Evolutionary conservation across 2,797 vertebrate species (phyloP).

Genomic region (Natrix natrix): DNA sequence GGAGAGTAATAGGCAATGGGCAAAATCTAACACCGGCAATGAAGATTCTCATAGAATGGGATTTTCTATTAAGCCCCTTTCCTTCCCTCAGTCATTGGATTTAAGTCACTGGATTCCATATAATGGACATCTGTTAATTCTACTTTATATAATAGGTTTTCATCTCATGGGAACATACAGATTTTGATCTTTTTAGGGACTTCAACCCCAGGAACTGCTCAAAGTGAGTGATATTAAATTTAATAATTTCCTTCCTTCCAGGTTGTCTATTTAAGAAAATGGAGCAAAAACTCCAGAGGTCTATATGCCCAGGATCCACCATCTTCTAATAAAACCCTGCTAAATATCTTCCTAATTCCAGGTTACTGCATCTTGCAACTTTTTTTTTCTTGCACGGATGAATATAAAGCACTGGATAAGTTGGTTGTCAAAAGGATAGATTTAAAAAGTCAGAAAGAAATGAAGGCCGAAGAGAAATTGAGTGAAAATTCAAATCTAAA

Average conservation of each 20-base stretch:
- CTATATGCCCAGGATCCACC: neutral
- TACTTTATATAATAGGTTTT: neutral
- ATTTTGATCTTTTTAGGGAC: neutral
- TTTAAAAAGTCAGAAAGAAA: neutral
- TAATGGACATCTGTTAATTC: neutral
- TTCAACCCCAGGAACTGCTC: too few relatives aligned
- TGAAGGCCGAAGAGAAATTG: neutral
- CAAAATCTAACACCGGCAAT: neutral
- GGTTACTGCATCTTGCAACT: neutral
- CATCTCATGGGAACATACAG: neutral
- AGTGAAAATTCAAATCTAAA: neutral
- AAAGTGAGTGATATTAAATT: neutral
- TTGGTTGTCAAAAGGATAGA: neutral
- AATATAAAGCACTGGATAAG: neutral
- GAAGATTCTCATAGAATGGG: neutral
- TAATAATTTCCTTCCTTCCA: neutral
- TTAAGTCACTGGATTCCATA: neutral
- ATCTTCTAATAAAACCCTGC: neutral
- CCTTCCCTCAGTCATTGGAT: neutral
- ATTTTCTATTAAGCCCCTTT: neutral
- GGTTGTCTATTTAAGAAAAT: neutral
- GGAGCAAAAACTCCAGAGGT: neutral
- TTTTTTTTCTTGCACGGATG: neutral
- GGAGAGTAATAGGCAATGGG: neutral
- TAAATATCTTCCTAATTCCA: neutral